These are phyloP conservation scores for Chondrosia reniformis DNA, from an alignment of 37 sponge, comb jelly and placozoan genomes.

Conservation along the genomic window DNA sequence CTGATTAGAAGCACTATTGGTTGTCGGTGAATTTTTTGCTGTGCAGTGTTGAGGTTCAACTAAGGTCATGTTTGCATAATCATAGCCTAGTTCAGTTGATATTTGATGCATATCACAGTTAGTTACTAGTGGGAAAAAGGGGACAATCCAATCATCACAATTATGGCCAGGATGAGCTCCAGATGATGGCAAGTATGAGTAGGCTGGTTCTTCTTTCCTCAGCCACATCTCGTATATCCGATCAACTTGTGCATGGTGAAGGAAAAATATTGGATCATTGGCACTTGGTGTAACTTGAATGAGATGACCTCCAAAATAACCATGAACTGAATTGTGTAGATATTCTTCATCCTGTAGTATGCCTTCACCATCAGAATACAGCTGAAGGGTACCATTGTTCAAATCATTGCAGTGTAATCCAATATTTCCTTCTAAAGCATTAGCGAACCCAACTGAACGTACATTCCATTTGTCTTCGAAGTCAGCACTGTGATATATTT, in stretches of 20 bases:
- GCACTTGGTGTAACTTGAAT: constrained; percentile 39
- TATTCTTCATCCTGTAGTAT: neutral
- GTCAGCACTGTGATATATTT: no score
- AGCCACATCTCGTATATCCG: constrained; percentile 56
- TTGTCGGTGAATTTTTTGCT: no score
- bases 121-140: constrained; percentile 56
- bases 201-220: no score
- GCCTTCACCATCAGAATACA: no score
- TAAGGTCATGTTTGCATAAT: no score
- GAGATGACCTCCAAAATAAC: constrained; percentile 24
- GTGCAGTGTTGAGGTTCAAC: no score
- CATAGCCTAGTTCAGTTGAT: constrained; percentile 44
- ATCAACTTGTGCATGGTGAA: constrained; percentile 63
- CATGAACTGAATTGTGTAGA: constrained; percentile 9
- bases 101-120: constrained; percentile 43
- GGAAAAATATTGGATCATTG: constrained; percentile 65
- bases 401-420: no score
- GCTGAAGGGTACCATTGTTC: no score
- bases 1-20: no score
- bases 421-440: neutral
- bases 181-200: no score
- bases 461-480: no score
- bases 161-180: constrained; percentile 40
- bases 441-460: neutral
- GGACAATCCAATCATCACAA: constrained; percentile 30